These are phyloP conservation scores for Lithobates sylvaticus DNA, from an alignment of 2,797 vertebrate species.

Conservation along the genomic window DNA sequence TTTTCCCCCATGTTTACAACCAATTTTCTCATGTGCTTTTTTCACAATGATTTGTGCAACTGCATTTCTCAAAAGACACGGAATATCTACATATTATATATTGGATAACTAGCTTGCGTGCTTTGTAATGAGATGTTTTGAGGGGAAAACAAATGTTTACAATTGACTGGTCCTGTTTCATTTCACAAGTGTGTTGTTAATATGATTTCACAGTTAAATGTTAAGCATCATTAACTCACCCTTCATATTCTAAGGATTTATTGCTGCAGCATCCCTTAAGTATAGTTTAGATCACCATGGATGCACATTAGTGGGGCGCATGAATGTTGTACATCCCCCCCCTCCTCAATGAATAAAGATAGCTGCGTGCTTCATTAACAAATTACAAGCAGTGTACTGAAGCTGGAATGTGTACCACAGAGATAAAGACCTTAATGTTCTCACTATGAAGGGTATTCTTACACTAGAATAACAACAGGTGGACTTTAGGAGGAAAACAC, in stretches of 20 bases:
- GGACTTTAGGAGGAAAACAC: neutral
- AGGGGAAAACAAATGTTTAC: slow-evolving; percentile 74
- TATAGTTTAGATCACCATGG: neutral
- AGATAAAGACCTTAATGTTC: neutral
- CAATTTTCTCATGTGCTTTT: slow-evolving; percentile 74
- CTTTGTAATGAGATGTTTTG: slow-evolving; percentile 81
- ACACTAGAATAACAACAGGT: neutral
- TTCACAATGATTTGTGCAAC: slow-evolving; percentile 77
- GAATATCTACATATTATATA: slow-evolving; percentile 69
- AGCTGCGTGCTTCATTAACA: neutral
- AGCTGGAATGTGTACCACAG: neutral
- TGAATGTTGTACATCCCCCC: neutral
- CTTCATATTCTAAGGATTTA: neutral
- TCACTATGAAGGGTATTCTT: neutral
- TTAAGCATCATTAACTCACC: neutral
- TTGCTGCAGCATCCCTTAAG: neutral
- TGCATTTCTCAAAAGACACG: slow-evolving; percentile 72
- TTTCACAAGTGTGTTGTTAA: slow-evolving; percentile 47
- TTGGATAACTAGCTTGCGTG: slow-evolving; percentile 84
- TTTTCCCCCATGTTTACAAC: slow-evolving; percentile 82
- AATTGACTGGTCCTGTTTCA: slow-evolving; percentile 70
- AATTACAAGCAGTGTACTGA: neutral
- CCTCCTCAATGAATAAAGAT: neutral
- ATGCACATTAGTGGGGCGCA: neutral
- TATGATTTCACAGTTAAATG: neutral